These are phyloP conservation scores for Eupsilia transversa DNA, from an alignment of 2,888 invertebrate species.

Conservation along the genomic window DNA sequence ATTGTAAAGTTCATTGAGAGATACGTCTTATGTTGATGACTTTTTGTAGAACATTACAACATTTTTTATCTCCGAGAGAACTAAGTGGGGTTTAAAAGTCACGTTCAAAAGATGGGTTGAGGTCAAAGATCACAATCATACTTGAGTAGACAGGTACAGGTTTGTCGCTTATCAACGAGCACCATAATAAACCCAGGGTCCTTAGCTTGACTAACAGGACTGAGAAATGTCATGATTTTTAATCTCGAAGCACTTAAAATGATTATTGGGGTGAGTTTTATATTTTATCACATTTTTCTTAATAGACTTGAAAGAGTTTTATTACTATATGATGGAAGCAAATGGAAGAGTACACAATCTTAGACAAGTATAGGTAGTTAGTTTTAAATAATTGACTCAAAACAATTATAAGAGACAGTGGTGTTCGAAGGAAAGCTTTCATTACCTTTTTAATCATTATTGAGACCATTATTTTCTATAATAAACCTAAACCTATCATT, in stretches of 20 bases:
- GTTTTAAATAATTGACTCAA: background rate
- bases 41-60: background rate
- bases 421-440: background rate
- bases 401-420: background rate
- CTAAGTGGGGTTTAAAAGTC: conserved; percentile 20
- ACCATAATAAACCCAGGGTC: conserved; percentile 3
- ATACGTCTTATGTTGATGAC: background rate
- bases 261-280: background rate
- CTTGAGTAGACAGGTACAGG: conserved; percentile 6
- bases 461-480: background rate
- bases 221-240: background rate
- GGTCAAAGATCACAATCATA: conserved; percentile 44
- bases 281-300: background rate
- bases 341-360: background rate
- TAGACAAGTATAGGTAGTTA: background rate
- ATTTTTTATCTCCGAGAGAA: background rate
- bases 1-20: too few species aligned
- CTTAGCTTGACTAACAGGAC: background rate
- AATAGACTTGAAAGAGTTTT: background rate
- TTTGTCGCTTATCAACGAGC: conserved; percentile 34
- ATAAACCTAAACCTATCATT: conserved; percentile 6
- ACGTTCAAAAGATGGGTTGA: conserved; percentile 28
- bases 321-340: background rate
- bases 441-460: background rate
- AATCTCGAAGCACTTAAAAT: background rate